phyloP scores from a whole-genome alignment of 1,140 invertebrate genomes.

The Micrasema longulum region DNA sequence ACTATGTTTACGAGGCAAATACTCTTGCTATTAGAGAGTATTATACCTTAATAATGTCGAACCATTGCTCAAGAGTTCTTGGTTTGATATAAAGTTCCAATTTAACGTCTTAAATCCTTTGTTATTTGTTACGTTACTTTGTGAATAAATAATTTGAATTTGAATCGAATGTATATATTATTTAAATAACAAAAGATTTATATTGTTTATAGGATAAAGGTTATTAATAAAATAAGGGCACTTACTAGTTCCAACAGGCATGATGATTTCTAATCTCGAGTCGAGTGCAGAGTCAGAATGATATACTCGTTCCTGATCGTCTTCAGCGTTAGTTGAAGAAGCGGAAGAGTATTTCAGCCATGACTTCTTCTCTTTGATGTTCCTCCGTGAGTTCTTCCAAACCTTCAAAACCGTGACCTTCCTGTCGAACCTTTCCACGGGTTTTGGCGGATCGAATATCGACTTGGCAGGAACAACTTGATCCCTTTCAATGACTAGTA shows the following conservation, averaged over 20 bases:
- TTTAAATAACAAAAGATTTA: too few species aligned
- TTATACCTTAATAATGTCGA: too few species aligned
- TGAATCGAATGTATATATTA: too few species aligned
- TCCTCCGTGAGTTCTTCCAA: slow-evolving; percentile 34
- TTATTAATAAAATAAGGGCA: slow-evolving; percentile 7
- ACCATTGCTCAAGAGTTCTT: too few species aligned
- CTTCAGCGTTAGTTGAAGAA: slow-evolving; percentile 50
- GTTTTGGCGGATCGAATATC: slow-evolving; percentile 42
- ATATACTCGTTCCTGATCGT: slow-evolving; percentile 51
- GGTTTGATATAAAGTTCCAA: too few species aligned
- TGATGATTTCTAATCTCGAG: slow-evolving; percentile 44
- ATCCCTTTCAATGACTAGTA: slow-evolving; percentile 43
- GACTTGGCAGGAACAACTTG: slow-evolving; percentile 44
- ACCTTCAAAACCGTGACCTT: slow-evolving; percentile 47
- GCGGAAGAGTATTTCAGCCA: slow-evolving; percentile 44
- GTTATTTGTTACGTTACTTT: too few species aligned
- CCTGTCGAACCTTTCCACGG: slow-evolving; percentile 36
- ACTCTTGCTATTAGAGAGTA: too few species aligned
- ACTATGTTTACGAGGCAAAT: too few species aligned
- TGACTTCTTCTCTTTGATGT: slow-evolving; percentile 42
- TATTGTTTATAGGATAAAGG: too few species aligned
- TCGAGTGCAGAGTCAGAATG: slow-evolving; percentile 49
- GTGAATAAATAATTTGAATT: too few species aligned
- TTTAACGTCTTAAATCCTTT: too few species aligned
- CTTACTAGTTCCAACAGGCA: slow-evolving; percentile 55